Conservation (phyloP, 2,113 vertebrate genomes). For the Origma solitaria region DNA sequence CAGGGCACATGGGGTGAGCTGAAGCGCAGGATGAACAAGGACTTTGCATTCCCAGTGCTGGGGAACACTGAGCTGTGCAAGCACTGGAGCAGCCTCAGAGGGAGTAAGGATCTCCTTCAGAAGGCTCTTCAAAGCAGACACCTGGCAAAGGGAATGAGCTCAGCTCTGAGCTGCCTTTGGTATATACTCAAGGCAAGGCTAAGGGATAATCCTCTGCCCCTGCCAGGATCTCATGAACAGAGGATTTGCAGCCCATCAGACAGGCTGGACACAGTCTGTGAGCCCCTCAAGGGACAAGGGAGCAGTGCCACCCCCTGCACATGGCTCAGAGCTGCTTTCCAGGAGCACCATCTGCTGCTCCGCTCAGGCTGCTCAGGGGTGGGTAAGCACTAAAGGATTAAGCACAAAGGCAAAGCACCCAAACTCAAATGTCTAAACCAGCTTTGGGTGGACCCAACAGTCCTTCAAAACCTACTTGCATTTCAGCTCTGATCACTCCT, state of each 20-base stretch:
- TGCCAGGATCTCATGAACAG: background rate
- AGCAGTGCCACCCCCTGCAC: background rate
- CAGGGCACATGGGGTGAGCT: rapidly evolving
- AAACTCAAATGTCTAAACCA: background rate
- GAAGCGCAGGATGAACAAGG: background rate
- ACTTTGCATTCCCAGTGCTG: background rate
- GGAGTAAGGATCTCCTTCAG: background rate
- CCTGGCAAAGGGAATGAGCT: background rate
- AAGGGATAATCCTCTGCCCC: background rate
- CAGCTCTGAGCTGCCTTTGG: background rate
- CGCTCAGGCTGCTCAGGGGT: background rate
- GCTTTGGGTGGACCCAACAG: background rate
- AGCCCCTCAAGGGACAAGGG: background rate
- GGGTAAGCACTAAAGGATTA: background rate
- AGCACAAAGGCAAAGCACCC: background rate
- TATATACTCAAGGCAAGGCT: background rate
- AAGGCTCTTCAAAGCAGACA: background rate
- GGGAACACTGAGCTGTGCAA: background rate
- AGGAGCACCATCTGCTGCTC: background rate
- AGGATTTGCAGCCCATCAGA: background rate
- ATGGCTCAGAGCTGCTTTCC: background rate
- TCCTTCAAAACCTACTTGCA: background rate
- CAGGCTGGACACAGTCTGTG: background rate
- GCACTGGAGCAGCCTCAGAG: background rate
- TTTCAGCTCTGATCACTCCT: background rate